A percentile compares a stretch with the other conserved stretches of the same genome.
These are phyloP conservation scores for Ifrita kowaldi DNA, from an alignment of 2,113 vertebrate species.

Conservation along the genomic window DNA sequence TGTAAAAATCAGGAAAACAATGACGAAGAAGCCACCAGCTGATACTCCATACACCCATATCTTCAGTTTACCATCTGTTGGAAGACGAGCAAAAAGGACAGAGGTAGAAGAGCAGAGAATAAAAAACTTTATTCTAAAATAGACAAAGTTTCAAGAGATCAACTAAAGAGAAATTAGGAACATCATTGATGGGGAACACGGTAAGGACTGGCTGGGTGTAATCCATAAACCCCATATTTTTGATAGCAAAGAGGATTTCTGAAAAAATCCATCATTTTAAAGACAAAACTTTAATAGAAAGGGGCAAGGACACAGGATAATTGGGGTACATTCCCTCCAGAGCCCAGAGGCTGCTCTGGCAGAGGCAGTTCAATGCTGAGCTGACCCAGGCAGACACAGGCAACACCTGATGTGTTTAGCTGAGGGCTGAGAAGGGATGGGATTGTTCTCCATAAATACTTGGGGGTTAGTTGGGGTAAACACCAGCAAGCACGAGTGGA, in stretches of 20 bases:
- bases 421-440: background rate
- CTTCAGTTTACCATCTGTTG: conserved; percentile 92
- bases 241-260: background rate
- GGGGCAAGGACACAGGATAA: background rate
- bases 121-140: background rate
- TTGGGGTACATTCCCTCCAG: too few relatives aligned
- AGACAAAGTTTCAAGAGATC: background rate
- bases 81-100: background rate
- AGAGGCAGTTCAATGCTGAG: background rate
- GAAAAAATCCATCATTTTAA: background rate
- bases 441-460: background rate
- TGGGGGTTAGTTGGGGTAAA: background rate
- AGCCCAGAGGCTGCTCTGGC: background rate
- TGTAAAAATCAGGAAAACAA: conserved; percentile 86
- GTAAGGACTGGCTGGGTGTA: background rate
- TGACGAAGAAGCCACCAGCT: conserved; percentile 86
- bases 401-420: background rate
- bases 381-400: background rate
- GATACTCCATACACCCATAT: conserved; percentile 95
- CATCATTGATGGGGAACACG: background rate
- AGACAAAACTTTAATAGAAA: background rate
- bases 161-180: background rate
- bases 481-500: background rate
- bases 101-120: background rate
- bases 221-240: background rate